Evolutionary conservation across 2,888 invertebrate genomes (phyloP), one percentile per base, ranked within the genome.

Genomic region (Eupithecia subfuscata): DNA sequence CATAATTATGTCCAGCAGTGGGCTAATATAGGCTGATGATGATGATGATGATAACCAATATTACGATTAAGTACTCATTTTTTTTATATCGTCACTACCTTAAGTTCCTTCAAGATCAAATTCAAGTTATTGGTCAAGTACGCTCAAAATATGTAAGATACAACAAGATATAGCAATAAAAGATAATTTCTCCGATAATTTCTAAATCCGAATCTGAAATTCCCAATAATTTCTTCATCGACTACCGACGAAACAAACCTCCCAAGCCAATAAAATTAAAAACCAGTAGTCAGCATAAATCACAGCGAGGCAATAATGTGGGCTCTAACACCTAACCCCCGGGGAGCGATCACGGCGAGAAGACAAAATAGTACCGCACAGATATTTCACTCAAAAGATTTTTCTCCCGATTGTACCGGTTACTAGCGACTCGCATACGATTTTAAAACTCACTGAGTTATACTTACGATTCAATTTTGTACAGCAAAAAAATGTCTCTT

Each of bases 291-390:
- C 82, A 85, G 82, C 87, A 93, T 94, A 94, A 94, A 94, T 94
- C 95, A 94, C 93, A 79, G 82, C 79, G 81, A 85, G 85, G 92
- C 92, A 95, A 95, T 95, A 94, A 94, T 92, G 94, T 89, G 91
- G 92, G 88, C 86, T 84, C 79, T 80, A 80, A 86, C 90, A 93
- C 80, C 79, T 80, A 80, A 86, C 90, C 93, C 80, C 89, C 71
- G 88, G 92, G 92, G 90, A 86, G 79, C 77, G 71, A 75, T 76
- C 74, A 37, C 65, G 69, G 45, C 70, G 37, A 71, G 56, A 67
- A 68, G 67, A 74, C 34, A 34, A 30, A 64, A 64, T 64, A 64
- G 64, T 68, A 68, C 68, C 68, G 22, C 68, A 45, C 40, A 40
- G 68, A 68, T 43, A 64, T 40, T 45, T 68, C 68, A 68, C 68